Evolutionary conservation across 2,797 vertebrate genomes (phyloP).

Genomic region (Cryptoprocta ferox): DNA sequence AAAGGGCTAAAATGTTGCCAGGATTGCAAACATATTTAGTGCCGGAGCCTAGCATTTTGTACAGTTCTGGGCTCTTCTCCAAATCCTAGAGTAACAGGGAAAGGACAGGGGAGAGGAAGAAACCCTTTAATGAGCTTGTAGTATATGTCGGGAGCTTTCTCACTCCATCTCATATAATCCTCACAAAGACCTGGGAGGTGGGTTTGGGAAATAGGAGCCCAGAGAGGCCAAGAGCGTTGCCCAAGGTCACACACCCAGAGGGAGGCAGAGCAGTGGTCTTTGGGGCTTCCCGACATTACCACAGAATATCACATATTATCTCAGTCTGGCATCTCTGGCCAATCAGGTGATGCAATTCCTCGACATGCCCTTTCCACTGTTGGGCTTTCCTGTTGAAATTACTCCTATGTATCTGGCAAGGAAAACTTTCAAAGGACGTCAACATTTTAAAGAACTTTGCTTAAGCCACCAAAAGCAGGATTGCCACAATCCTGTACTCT

Average conservation of each 20-base stretch:
- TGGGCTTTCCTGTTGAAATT: background rate
- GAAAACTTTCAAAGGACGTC: background rate
- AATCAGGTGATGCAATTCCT: background rate
- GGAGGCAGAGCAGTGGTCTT: background rate
- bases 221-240: background rate
- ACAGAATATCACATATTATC: background rate
- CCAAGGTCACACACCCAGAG: background rate
- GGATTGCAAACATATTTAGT: constrained; percentile 58
- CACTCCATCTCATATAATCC: background rate
- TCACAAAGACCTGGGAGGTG: background rate
- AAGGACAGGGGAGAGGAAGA: background rate
- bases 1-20: constrained; percentile 29
- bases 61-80: constrained; percentile 45
- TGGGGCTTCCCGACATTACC: background rate
- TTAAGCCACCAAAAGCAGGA: background rate
- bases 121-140: background rate
- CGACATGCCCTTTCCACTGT: background rate
- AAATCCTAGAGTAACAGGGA: background rate
- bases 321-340: background rate
- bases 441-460: background rate
- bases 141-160: background rate
- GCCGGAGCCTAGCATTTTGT: constrained; percentile 24
- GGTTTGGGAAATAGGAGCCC: background rate
- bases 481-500: rapidly evolving
- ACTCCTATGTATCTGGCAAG: background rate